Conservation (phyloP, 2,797 vertebrate species). For the Heterohyrax brucei region DNA sequence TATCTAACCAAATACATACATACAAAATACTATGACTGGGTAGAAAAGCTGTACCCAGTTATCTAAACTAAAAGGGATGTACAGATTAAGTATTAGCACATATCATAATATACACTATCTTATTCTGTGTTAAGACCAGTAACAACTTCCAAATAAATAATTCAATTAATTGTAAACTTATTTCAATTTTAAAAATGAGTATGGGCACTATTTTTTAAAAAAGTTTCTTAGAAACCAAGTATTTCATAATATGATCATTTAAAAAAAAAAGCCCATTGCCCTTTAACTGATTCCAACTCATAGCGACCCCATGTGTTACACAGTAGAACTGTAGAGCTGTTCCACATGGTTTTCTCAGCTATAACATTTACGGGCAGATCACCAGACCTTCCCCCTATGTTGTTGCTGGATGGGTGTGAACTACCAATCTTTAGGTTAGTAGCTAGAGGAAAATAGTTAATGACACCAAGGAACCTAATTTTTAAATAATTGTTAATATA, state of each 20-base stretch:
- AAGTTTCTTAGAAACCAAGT: conserved; percentile 21
- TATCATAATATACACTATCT: background rate
- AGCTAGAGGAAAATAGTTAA: too few species aligned
- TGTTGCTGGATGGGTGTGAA: too few species aligned
- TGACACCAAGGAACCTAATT: background rate
- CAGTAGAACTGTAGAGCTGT: too few species aligned
- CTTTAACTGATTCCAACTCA: too few species aligned
- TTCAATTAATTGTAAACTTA: conserved; percentile 47
- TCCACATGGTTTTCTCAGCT: too few species aligned
- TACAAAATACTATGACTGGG: conserved; percentile 7
- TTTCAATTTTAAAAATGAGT: background rate
- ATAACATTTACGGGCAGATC: too few species aligned
- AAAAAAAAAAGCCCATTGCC: too few species aligned
- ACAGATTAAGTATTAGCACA: background rate
- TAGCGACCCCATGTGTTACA: too few species aligned
- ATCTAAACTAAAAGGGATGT: background rate
- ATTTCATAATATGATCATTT: background rate
- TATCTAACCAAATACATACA: background rate
- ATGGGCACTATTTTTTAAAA: background rate
- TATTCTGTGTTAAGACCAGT: background rate
- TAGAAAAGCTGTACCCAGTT: background rate
- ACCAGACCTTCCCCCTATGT: too few species aligned
- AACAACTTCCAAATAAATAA: background rate
- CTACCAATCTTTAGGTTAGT: too few species aligned
- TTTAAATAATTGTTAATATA: background rate